A percentile compares a stretch with the other conserved stretches of the same genome.
Evolutionary conservation across 2,888 invertebrate genomes (phyloP).

Genomic region (Norana najaformis): DNA sequence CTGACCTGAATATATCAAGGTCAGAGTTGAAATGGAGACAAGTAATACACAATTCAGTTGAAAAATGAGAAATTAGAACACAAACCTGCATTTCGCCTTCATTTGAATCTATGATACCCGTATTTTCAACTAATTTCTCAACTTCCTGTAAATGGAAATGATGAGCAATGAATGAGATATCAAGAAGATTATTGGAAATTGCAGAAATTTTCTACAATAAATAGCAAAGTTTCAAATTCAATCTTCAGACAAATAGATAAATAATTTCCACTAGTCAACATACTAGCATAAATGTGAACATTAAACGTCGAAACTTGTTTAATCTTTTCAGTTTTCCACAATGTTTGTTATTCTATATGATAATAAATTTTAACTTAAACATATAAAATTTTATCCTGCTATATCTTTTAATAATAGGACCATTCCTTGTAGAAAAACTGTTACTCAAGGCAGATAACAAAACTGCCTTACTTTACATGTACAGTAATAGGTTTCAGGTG

Average conservation of each 20-base stretch:
- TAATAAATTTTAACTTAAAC: background rate
- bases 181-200: background rate
- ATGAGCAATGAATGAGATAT: background rate
- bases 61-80: background rate
- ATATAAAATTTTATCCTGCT: background rate
- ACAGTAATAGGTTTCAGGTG: background rate
- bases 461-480: background rate
- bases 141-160: background rate
- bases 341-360: background rate
- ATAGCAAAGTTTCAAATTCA: background rate
- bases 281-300: background rate
- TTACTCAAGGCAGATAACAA: background rate
- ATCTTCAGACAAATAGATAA: background rate
- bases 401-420: background rate
- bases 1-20: background rate
- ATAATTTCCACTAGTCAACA: background rate
- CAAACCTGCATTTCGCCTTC: background rate
- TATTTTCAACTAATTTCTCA: conserved; percentile 13
- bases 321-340: background rate
- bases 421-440: background rate
- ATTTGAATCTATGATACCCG: background rate
- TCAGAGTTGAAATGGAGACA: background rate
- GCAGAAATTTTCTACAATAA: background rate
- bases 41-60: background rate
- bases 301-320: background rate